Percentiles rank a stretch among this genome's conserved stretches.
phyloP scores from a whole-genome alignment of 2,797 vertebrate species.

The Danio choprae region DNA sequence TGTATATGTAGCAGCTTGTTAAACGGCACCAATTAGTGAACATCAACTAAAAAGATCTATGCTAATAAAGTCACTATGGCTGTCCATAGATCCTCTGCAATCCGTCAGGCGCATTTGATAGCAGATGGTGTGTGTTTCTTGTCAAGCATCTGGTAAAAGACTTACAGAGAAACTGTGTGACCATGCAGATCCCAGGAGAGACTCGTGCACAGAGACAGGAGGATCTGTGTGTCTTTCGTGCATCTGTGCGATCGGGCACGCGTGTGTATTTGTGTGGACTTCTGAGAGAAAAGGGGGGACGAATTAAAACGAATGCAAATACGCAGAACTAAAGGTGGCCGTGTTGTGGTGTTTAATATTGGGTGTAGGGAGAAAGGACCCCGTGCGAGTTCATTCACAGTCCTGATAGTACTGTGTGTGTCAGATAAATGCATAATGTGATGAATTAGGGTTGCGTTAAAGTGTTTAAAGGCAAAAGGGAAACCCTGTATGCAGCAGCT shows the following conservation, averaged over 20 bases:
- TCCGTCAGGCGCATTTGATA: slow-evolving; percentile 27
- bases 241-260: not conserved
- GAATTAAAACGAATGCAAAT: slow-evolving; percentile 3
- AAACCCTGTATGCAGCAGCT: slow-evolving; percentile 46
- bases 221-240: slow-evolving; percentile 5
- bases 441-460: slow-evolving; percentile 45
- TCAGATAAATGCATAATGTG: slow-evolving; percentile 48
- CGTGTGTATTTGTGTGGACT: slow-evolving; percentile 34
- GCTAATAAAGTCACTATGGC: slow-evolving; percentile 13
- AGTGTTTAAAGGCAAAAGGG: slow-evolving; percentile 47
- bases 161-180: slow-evolving; percentile 39
- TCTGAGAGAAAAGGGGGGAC: slow-evolving; percentile 1
- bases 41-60: not conserved
- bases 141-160: slow-evolving; percentile 47
- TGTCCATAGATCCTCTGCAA: slow-evolving; percentile 31
- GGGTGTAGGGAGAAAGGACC: slow-evolving; percentile 28
- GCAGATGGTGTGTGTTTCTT: slow-evolving; percentile 55
- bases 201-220: slow-evolving; percentile 7
- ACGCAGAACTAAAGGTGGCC: slow-evolving; percentile 1
- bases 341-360: not conserved
- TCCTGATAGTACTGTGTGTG: slow-evolving; percentile 17
- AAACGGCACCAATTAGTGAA: slow-evolving; percentile 5
- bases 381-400: slow-evolving; percentile 6
- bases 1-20: not conserved
- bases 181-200: slow-evolving; percentile 40